Conservation (phyloP, 2,888 invertebrate species). For the Pollenia labialis region DNA sequence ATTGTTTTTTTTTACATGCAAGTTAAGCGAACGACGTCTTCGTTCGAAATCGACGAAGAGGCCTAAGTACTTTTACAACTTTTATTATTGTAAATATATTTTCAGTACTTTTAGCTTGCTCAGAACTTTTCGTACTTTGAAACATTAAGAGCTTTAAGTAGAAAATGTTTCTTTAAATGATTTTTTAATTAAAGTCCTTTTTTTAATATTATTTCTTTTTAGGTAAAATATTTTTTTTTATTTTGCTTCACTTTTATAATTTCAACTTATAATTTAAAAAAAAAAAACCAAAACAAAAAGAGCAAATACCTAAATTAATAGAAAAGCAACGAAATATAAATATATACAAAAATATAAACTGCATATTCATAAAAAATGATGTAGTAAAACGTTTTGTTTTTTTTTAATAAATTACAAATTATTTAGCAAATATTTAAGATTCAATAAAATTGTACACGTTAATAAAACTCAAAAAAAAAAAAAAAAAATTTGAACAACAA, state of each 20-base stretch:
- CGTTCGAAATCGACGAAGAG: no score
- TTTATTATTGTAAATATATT: no score
- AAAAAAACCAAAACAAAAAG: background rate
- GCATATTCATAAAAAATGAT: conserved; percentile 9
- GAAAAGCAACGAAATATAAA: conserved; percentile 56
- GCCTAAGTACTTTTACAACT: no score
- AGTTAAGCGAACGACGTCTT: no score
- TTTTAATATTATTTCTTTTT: no score
- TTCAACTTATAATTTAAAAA: background rate
- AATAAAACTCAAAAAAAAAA: background rate
- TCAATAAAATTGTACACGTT: conserved; percentile 2
- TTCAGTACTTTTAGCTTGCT: no score
- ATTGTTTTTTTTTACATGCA: no score
- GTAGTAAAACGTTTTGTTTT: conserved; percentile 11
- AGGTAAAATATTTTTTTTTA: background rate
- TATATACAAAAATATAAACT: conserved; percentile 3
- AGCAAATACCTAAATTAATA: conserved; percentile 4
- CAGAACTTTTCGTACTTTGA: no score
- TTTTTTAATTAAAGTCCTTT: no score
- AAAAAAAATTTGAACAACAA: background rate
- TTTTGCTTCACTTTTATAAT: background rate
- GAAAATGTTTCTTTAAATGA: no score
- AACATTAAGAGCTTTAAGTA: no score
- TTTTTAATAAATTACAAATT: conserved; percentile 20
- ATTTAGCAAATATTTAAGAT: conserved; percentile 35